A percentile compares a stretch with the other conserved stretches of the same genome.
Conservation (phyloP, 2,113 vertebrate species). For the Ciconia boyciana region DNA sequence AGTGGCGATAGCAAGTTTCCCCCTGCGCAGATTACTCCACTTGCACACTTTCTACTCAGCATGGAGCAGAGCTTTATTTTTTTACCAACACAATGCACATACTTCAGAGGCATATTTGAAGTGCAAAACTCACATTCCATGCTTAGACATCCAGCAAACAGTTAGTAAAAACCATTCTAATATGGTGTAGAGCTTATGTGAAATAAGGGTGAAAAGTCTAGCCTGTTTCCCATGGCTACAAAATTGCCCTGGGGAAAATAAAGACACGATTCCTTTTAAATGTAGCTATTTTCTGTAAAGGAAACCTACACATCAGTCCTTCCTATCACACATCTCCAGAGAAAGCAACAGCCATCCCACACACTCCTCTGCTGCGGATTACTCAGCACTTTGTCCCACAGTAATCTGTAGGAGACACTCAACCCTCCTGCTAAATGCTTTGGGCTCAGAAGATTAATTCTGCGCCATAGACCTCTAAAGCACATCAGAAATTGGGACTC, state of each 20-base stretch:
- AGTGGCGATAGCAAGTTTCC: background rate
- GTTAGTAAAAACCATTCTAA: background rate
- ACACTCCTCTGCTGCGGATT: background rate
- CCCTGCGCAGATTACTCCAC: background rate
- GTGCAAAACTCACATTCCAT: background rate
- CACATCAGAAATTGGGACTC: background rate
- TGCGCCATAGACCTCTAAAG: background rate
- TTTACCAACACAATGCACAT: background rate
- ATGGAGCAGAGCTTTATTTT: background rate
- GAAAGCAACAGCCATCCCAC: slow-evolving; percentile 33
- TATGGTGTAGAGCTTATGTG: background rate
- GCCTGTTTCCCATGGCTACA: background rate
- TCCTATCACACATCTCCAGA: background rate
- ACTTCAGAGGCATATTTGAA: background rate
- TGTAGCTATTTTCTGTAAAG: slow-evolving; percentile 5
- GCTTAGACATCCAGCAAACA: background rate
- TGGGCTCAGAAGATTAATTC: background rate
- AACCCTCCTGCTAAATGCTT: background rate
- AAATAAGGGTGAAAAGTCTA: background rate
- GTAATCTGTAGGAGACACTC: background rate
- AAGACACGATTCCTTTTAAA: background rate
- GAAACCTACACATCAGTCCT: background rate
- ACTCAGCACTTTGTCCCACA: slow-evolving; percentile 11
- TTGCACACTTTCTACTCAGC: background rate
- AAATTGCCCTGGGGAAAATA: background rate